Percentiles rank a stretch among this genome's conserved stretches.
Conservation (phyloP, 2,797 vertebrate species). For the Molossus alvarezi region DNA sequence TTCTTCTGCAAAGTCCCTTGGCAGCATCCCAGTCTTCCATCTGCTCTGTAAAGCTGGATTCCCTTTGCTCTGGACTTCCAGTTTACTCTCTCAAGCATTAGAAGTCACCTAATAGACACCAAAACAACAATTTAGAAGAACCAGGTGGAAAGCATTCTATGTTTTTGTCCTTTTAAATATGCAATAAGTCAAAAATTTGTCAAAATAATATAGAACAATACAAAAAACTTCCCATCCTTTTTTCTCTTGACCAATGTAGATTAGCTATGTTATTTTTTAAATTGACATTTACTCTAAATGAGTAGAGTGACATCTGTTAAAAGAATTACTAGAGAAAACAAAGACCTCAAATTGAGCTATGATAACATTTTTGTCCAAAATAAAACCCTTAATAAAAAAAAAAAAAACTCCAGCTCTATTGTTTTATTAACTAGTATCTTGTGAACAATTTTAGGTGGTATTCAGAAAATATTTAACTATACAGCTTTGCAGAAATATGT, state of each 20-base stretch:
- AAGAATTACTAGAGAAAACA: constrained; percentile 23
- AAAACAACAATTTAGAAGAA: constrained; percentile 71
- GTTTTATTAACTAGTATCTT: neutral
- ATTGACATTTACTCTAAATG: constrained; percentile 30
- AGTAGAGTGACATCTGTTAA: constrained; percentile 52
- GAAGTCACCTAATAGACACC: constrained; percentile 69
- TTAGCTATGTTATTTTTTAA: constrained; percentile 51
- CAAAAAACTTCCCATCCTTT: constrained; percentile 35
- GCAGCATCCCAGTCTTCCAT: constrained; percentile 66
- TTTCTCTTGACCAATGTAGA: constrained; percentile 50
- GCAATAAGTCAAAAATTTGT: constrained; percentile 71
- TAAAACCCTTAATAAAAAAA: constrained; percentile 48
- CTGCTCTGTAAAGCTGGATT: constrained; percentile 59
- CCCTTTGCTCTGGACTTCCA: constrained; percentile 52
- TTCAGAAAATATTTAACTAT: constrained; percentile 46
- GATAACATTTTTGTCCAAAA: constrained; percentile 49
- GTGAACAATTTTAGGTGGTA: neutral
- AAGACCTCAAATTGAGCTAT: constrained; percentile 29
- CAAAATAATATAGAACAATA: constrained; percentile 52
- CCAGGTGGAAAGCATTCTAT: constrained; percentile 65
- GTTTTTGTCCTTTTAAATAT: constrained; percentile 76
- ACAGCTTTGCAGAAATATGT: constrained; percentile 26
- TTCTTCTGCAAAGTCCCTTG: constrained; percentile 75
- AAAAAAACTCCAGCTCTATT: constrained; percentile 19
- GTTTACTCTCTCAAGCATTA: constrained; percentile 67